Conservation (phyloP, 2,113 vertebrate species). For the Hyperopisus bebe region DNA sequence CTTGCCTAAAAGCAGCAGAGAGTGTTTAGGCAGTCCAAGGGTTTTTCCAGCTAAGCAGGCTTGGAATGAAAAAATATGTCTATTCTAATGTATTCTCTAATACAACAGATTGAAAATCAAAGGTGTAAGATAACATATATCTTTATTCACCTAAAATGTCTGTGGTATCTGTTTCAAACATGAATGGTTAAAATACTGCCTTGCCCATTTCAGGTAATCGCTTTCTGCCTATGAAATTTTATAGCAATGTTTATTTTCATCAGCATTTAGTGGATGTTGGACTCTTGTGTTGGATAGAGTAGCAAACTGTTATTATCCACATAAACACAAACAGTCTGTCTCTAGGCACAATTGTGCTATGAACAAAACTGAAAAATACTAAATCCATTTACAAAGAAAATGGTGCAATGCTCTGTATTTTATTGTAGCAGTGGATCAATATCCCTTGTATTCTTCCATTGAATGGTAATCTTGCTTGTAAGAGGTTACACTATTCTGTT, state of each 20-base stretch:
- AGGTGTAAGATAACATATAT: not conserved
- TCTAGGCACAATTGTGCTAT: not conserved
- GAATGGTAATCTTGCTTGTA: not conserved
- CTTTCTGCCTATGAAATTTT: not conserved
- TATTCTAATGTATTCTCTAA: not conserved
- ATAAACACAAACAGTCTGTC: not conserved
- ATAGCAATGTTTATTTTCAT: not conserved
- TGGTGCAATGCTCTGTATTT: not conserved
- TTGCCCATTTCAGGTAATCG: not conserved
- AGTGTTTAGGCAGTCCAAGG: not conserved
- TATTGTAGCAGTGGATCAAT: not conserved
- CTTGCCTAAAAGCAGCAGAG: not conserved
- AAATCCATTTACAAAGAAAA: not conserved
- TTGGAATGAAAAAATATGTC: not conserved
- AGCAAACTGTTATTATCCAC: not conserved
- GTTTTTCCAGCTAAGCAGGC: not conserved
- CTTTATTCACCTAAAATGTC: not conserved
- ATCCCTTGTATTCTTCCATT: not conserved
- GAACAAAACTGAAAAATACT: not conserved
- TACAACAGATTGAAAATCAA: not conserved
- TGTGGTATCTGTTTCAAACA: not conserved
- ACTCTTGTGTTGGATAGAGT: not conserved
- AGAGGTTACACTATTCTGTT: not conserved
- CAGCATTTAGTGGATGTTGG: not conserved
- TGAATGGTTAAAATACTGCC: not conserved